phyloP scores from a whole-genome alignment of 1,140 invertebrate genomes.

The Choristoneura fumiferana region DNA sequence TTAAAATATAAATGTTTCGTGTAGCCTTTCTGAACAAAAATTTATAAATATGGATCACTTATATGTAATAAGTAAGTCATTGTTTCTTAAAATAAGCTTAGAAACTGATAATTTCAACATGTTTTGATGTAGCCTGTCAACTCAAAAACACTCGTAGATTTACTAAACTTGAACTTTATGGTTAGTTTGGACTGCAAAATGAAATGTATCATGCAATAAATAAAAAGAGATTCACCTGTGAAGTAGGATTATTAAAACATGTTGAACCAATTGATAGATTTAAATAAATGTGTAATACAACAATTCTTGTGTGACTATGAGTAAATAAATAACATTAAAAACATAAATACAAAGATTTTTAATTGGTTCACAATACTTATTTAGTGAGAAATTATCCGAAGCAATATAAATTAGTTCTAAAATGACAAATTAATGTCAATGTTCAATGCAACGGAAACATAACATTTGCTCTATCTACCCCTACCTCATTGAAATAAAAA shows the following conservation, averaged over 20 bases:
- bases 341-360: conserved; percentile 29
- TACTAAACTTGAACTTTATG: neutral
- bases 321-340: conserved; percentile 33
- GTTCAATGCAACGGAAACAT: too few relatives aligned
- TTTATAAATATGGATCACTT: conserved; percentile 5
- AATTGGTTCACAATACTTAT: conserved; percentile 24
- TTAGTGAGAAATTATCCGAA: too few relatives aligned
- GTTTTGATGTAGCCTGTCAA: conserved; percentile 32
- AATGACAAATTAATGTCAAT: too few relatives aligned
- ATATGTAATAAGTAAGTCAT: conserved; percentile 13
- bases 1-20: conserved; percentile 19
- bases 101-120: conserved; percentile 39
- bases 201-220: neutral
- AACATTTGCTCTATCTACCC: too few relatives aligned
- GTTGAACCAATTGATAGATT: conserved; percentile 31
- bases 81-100: conserved; percentile 25
- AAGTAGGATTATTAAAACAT: conserved; percentile 33
- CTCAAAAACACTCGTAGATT: conserved; percentile 1
- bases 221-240: conserved; percentile 16
- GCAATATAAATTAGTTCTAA: too few relatives aligned
- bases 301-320: conserved; percentile 43
- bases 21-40: conserved; percentile 15
- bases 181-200: neutral
- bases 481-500: too few relatives aligned
- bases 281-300: conserved; percentile 33